Base-by-base conservation (phyloP, 2,888 invertebrate species). In the Thymelicus acteon region DNA sequence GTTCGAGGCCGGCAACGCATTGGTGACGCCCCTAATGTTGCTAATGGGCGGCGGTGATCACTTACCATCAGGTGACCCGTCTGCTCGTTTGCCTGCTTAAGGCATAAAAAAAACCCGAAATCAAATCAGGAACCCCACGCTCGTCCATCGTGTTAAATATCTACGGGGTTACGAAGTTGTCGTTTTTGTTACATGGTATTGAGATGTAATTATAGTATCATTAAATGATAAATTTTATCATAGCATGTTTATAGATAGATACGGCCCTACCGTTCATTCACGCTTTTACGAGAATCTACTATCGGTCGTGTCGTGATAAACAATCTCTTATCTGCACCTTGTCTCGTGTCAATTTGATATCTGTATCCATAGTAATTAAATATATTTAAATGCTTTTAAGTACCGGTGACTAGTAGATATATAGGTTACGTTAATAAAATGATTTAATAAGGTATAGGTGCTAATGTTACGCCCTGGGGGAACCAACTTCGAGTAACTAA, bases 171-270 rank as follows among this genome's bases (percentile, higher is more conserved):
- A 47, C 3, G 47, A 47, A 52, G 15, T 7, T 52, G 47, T 37
- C 15, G 31, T 12, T 12, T 24, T 24, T 57, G 19, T 44, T 7
- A 48, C 54, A 65, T 64, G 57, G 37, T 66, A 66, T 66, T 66
- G 60, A 69, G 63, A 60, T 19, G 64, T 71, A 66, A 72, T 67
- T 67, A 31, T 67, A 31, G 31, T 31, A 61, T 58, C 44, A 71
- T 57, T 47, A 19, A 71, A 48, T 31, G 57, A 57, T 57, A 57
- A 57, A 6, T 31, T 57, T 44, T 64, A 54, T 64, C 49, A 49
- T 15, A 19, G 15, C 24, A 65, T 65, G 54, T 57, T 58, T 57
- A 66, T 37, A 58, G 8, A 58, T n/a, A 44, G 40, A 66, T 24
- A 57, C n/a, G n/a, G 31, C 57, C 15, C n/a, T 58, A 44, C 7